Base-by-base conservation (phyloP, 2,113 vertebrate genomes). In the Herpetotheres cachinnans region DNA sequence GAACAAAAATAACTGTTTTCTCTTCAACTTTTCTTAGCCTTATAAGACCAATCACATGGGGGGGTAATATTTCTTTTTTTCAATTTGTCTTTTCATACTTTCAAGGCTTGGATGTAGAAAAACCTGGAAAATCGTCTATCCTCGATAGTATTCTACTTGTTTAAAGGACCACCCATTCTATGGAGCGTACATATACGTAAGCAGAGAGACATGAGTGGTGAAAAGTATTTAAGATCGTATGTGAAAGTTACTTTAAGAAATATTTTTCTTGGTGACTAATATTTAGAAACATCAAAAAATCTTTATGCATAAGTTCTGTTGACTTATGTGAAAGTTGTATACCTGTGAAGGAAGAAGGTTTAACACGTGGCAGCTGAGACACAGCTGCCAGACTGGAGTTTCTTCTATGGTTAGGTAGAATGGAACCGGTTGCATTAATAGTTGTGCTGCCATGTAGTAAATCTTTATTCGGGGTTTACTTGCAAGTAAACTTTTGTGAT, bases 161-260 rank as follows among this genome's bases (percentile, higher is more conserved):
- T 76, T 79, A 50, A 82, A 90, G 46, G 30, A 56, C 13, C 26
- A 46, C 12, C 4, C 3, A 1, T n/a, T 73, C 73, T 88, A 13
- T 74, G 58, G 10, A 19, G 8, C 13, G 1, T 59, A n/a, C 5
- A 3, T 10, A 3, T 2, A 16, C 4, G 2, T 19, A 21, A 67
- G 26, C 38, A 69, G 70, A n/a, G 56, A 26, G 66, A 54, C 13
- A 22, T 11, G 9, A 73, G 8, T 42, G 16, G 4, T 78, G 36
- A 58, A 15, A 81, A 50, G 27, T 36, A 2, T 49, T 54, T 40
- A 38, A n/a, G 16, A 9, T 10, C 40, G 16, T n/a, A 47, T 0
- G 0, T 54, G 8, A 30, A 58, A 67, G 21, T 21, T 21, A 16
- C 9, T 46, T 83, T 47, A 12, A 30, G 42, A 42, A 40, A 20